Evolutionary conservation across 2,113 vertebrate genomes (phyloP).

Genomic region (Tychaedon coryphoeus): DNA sequence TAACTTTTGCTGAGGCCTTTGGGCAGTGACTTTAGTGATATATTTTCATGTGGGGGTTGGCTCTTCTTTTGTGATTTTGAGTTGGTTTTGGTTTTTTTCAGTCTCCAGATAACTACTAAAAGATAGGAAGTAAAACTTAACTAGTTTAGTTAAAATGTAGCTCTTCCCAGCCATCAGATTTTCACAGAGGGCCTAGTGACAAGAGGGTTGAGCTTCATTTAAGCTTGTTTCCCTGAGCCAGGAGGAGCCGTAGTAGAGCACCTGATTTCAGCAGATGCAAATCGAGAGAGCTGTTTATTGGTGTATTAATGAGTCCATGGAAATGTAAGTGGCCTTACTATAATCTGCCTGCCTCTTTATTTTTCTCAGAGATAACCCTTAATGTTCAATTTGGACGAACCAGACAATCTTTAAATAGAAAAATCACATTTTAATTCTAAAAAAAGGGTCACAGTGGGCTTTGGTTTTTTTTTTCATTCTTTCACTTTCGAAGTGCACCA

Average conservation of each 20-base stretch:
- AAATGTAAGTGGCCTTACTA: slow-evolving; percentile 1
- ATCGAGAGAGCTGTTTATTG: rapidly evolving
- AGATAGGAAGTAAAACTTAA: not conserved
- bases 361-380: not conserved
- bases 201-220: not conserved
- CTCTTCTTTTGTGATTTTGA: not conserved
- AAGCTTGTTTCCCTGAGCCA: not conserved
- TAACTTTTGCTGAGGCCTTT: not conserved
- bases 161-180: not conserved
- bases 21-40: not conserved
- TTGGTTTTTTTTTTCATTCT: not conserved
- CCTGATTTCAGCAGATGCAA: not conserved
- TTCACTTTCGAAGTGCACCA: not conserved
- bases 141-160: not conserved
- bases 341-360: not conserved
- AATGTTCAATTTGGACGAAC: not conserved
- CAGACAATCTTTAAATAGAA: not conserved
- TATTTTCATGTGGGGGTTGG: not conserved
- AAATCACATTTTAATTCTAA: not conserved
- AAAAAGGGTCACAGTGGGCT: not conserved
- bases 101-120: not conserved
- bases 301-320: not conserved
- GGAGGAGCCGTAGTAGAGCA: not conserved
- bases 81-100: not conserved
- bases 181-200: not conserved